Conservation (phyloP, 2,113 vertebrate species). For the Odontesthes bonariensis region DNA sequence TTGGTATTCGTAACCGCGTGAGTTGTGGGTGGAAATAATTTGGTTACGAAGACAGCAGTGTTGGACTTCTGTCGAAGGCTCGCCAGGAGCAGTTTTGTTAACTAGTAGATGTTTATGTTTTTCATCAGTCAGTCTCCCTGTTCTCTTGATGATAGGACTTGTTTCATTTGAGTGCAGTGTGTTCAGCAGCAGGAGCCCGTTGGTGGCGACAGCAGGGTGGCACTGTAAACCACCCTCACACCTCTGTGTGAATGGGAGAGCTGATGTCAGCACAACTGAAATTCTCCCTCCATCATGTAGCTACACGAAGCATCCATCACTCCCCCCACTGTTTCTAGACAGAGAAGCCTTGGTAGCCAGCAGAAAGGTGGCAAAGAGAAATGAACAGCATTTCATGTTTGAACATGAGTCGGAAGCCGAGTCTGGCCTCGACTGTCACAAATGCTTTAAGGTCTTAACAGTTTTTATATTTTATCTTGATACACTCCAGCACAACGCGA, state of each 20-base stretch:
- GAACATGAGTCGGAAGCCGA: conserved; percentile 29
- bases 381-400: conserved; percentile 33
- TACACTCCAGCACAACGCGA: conserved; percentile 61
- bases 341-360: conserved; percentile 34
- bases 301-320: conserved; percentile 79
- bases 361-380: conserved; percentile 49
- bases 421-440: conserved; percentile 40
- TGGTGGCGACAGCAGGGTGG: conserved; percentile 61
- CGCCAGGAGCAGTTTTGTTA: not conserved
- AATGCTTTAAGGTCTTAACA: conserved; percentile 42
- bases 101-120: not conserved
- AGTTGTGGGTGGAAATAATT: not conserved
- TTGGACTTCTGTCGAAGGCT: not conserved
- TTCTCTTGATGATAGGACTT: conserved; percentile 15
- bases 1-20: not conserved
- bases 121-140: conserved; percentile 39
- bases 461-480: conserved; percentile 72
- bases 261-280: conserved; percentile 82
- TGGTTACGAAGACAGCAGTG: not conserved
- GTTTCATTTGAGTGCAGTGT: conserved; percentile 34
- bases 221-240: conserved; percentile 80
- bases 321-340: conserved; percentile 60
- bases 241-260: conserved; percentile 74
- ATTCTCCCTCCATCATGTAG: conserved; percentile 80
- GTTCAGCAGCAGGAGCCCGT: conserved; percentile 37